Evolutionary conservation across 2,888 invertebrate genomes (phyloP).

Genomic region (Diogma glabrata): DNA sequence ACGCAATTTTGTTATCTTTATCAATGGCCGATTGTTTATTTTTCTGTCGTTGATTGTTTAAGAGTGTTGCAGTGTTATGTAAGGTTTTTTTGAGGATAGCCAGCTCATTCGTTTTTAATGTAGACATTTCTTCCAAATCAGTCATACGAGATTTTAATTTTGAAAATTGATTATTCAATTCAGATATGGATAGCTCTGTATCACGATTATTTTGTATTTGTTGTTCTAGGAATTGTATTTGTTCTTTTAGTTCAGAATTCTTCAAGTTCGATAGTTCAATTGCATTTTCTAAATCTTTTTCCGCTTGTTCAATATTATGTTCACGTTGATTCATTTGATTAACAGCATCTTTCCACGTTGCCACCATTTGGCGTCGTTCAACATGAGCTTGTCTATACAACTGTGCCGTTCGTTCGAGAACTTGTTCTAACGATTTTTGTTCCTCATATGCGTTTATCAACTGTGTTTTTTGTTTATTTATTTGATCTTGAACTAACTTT

Average conservation of each 20-base stretch:
- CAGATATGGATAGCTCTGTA: constrained; percentile 34
- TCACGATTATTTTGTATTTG: constrained; percentile 42
- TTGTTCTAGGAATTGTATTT: constrained; percentile 40
- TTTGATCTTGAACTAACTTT: constrained; percentile 40
- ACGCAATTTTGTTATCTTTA: constrained; percentile 22
- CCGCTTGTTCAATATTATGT: constrained; percentile 46
- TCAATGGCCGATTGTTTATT: constrained; percentile 26
- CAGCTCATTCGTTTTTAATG: constrained; percentile 35
- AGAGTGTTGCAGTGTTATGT: constrained; percentile 27
- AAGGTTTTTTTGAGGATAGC: constrained; percentile 29
- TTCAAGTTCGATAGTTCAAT: constrained; percentile 29
- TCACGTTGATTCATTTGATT: constrained; percentile 58
- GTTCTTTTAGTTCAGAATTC: constrained; percentile 34
- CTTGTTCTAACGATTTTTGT: constrained; percentile 42
- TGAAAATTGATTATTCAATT: constrained; percentile 34
- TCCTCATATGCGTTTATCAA: constrained; percentile 39
- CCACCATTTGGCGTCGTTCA: constrained; percentile 54
- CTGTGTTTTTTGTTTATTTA: constrained; percentile 36
- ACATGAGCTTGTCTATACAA: constrained; percentile 45
- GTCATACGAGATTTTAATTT: constrained; percentile 30
- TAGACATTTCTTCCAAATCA: constrained; percentile 28
- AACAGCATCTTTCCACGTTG: constrained; percentile 61
- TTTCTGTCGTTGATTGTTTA: constrained; percentile 28
- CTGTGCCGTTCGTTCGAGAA: constrained; percentile 40
- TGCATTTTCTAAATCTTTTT: constrained; percentile 30